Evolutionary conservation across 2,113 vertebrate genomes (phyloP), one percentile per base, ranked within the genome.

Genomic region (Malurus melanocephalus): DNA sequence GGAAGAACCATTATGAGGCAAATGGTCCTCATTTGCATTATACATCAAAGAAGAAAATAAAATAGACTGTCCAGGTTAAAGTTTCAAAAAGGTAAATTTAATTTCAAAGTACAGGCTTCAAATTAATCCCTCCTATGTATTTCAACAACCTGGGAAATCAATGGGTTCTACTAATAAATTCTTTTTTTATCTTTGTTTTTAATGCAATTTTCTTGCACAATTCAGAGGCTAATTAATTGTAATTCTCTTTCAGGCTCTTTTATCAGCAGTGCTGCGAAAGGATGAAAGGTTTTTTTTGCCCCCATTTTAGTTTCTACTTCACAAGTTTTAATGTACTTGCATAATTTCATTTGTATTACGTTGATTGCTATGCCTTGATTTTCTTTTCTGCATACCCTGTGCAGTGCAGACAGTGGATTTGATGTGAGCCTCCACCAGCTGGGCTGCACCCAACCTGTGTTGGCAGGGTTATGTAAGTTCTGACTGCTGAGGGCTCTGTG

Each of bases 71-170:
- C 17, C 51, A 73, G 21, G 6, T 55, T 64, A 32, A 90, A 67
- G 42, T 74, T 91, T 74, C 79, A 42, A 76, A 53, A 73, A 24
- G 46, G 8, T 66, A 55, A 60, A 91, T 80, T 86, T 84, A 49
- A 65, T 92, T 94, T 93, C 38, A 68, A 53, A 87, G 72, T 57
- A 12, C 33, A 60, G 61, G 59, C 32, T 85, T 75, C 76, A 93
- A 53, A 61, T 85, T 49, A 67, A 48, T 84, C 33, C 20, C 27
- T 87, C 16, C 7, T 14, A n/a, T 85, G n/a, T 64, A 90, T 89
- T 90, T 94, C 93, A 96, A 94, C 94, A 87, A 84, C 48, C 10
- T 81, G 42, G 33, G 11, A 88, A 85, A 91, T 93, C 60, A 89
- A 35, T 85, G 56, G 24, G 4, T 49, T 88, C 23, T 67, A 32